phyloP scores from a whole-genome alignment of 2,113 vertebrate species.

The Hippocampus barbouri region DNA sequence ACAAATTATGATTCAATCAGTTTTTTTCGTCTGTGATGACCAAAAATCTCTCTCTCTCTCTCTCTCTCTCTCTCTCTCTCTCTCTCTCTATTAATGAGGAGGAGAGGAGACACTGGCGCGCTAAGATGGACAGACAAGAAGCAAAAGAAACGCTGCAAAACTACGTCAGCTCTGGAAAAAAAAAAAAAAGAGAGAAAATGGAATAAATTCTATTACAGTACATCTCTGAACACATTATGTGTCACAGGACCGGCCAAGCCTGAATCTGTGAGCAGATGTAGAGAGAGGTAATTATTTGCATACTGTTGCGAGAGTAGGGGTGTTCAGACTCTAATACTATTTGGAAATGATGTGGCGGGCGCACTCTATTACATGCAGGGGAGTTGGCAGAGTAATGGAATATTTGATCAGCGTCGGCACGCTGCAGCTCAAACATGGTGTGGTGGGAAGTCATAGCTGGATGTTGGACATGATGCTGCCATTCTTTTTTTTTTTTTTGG shows the following conservation, averaged over 20 bases:
- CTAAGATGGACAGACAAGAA: not conserved
- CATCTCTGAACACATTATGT: conserved; percentile 16
- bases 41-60: too few species aligned
- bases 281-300: conserved; percentile 52
- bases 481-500: conserved; percentile 1
- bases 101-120: too few species aligned
- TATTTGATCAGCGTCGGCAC: conserved; percentile 55
- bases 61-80: too few species aligned
- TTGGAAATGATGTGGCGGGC: conserved; percentile 51
- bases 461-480: conserved; percentile 20
- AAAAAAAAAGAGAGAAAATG: conserved; percentile 9
- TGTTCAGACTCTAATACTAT: conserved; percentile 48
- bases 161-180: conserved; percentile 5
- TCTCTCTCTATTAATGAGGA: too few species aligned
- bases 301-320: conserved; percentile 42
- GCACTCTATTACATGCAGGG: conserved; percentile 51
- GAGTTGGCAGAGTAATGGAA: conserved; percentile 49
- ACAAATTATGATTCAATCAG: too few species aligned
- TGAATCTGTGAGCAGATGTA: conserved; percentile 28
- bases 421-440: conserved; percentile 30
- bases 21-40: too few species aligned
- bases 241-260: conserved; percentile 26
- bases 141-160: not conserved
- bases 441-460: conserved; percentile 21
- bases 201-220: conserved; percentile 33